phyloP scores from a whole-genome alignment of 2,888 invertebrate genomes.

The Apamea epomidion region DNA sequence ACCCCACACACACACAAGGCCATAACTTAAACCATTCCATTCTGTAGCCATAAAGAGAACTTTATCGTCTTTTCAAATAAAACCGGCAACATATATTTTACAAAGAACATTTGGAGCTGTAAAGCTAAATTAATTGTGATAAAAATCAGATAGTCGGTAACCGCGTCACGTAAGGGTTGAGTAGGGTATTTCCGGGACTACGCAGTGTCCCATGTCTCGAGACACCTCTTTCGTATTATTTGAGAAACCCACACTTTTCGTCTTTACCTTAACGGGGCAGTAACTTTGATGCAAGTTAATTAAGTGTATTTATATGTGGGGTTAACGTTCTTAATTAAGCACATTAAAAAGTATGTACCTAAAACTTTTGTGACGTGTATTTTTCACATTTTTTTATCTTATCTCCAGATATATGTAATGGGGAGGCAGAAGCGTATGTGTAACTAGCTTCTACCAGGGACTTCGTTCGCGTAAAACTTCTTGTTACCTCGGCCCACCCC shows the following conservation, averaged over 20 bases:
- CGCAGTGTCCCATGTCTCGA: conserved; percentile 65
- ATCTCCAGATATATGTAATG: background rate
- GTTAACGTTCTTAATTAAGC: background rate
- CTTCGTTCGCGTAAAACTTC: too few species aligned
- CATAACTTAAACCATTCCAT: conserved; percentile 15
- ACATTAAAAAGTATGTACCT: background rate
- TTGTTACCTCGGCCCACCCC: too few species aligned
- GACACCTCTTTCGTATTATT: conserved; percentile 66
- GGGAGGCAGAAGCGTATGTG: too few species aligned
- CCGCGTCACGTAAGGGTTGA: conserved; percentile 73
- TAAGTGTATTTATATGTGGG: background rate
- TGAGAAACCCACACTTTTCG: conserved; percentile 47
- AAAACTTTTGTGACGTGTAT: background rate
- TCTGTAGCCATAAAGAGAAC: conserved; percentile 16
- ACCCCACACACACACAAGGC: background rate
- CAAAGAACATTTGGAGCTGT: conserved; percentile 45
- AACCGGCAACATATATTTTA: conserved; percentile 43
- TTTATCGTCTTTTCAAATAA: conserved; percentile 45
- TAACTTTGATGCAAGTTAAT: conserved; percentile 27
- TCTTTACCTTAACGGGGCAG: conserved; percentile 11
- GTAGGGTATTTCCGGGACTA: conserved; percentile 68
- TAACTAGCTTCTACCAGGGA: too few species aligned
- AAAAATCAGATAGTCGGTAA: conserved; percentile 71
- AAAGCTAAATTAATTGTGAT: conserved; percentile 73
- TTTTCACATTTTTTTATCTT: background rate